Base-by-base conservation (phyloP, 2,888 invertebrate genomes). In the Heliconius cydno region DNA sequence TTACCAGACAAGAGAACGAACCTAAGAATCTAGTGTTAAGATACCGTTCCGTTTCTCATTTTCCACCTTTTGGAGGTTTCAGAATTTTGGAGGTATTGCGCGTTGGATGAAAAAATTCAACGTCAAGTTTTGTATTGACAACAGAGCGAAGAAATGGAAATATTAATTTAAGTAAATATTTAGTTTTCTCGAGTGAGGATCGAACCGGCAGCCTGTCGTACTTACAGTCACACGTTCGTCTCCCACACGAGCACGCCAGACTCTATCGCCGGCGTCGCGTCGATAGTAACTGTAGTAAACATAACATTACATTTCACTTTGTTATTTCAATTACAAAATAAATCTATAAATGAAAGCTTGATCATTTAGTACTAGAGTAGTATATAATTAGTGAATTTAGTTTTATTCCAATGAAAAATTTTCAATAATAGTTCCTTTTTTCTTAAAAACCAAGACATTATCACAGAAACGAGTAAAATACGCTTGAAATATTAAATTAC, bases 161-260 rank as follows among this genome's bases (percentile, higher is more conserved):
- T 41, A 41, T 41, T 3, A 41, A 41, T 41, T 41, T 41, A 41
- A 41, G 9, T 41, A 41, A 41, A 41, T 41, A 41, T 41, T 41
- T 12, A 41, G 12, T 41, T 12, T 41, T 41, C 41, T 41, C 41
- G 41, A 41, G 41, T 9, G 41, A 41, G 12, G 12, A 41, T 41
- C 38, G 38, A 41, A 41, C 38, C 38, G 5, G 10, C 38, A 41
- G 1, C 12, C 38, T 6, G 10, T 12, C 38, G 12, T 41, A 41
- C 41, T 12, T 41, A 41, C 41, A 12, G 41, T 41, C 41, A 41
- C 41, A 12, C 9, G 41, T 12, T 41, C 3, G 74, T 78, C 80
- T 68, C 77, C 77, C 80, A 75, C 52, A 52, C 52, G 3, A 22
- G 19, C 41, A 19, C 77, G n/a, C 13, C 46, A 30, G 80, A 70